These are phyloP conservation scores for Trissoscelio sp. DNA, from an alignment of 2,888 invertebrate genomes.

Conservation along the genomic window DNA sequence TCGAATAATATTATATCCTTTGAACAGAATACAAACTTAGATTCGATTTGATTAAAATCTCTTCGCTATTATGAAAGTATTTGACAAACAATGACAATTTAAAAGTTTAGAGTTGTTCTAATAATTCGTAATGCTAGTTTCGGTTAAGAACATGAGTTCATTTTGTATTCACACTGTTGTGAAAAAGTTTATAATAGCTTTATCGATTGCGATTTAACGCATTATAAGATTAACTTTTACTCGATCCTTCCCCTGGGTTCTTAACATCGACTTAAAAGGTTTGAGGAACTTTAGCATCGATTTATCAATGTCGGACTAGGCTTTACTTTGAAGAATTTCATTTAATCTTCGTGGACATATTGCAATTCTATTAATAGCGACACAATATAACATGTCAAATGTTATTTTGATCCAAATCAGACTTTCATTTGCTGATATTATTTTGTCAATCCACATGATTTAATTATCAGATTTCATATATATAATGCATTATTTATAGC, in stretches of 20 bases:
- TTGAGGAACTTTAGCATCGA: conserved; percentile 63
- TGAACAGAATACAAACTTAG: no score
- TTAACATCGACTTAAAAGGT: conserved; percentile 65
- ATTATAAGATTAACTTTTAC: conserved; percentile 65
- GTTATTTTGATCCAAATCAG: conserved; percentile 30
- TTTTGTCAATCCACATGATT: background rate
- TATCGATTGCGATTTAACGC: conserved; percentile 58
- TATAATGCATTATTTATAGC: no score
- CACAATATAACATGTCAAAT: conserved; percentile 46
- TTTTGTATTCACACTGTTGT: conserved; percentile 40
- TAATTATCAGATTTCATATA: no score
- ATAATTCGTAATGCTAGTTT: background rate
- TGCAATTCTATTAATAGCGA: conserved; percentile 58
- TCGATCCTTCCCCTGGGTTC: conserved; percentile 54
- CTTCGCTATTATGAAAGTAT: no score
- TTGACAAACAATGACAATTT: background rate
- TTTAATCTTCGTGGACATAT: conserved; percentile 58
- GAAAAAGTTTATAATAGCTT: conserved; percentile 52
- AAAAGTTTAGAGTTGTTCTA: background rate
- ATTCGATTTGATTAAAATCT: no score
- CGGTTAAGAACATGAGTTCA: conserved; percentile 19
- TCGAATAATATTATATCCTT: no score
- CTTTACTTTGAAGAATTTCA: conserved; percentile 61
- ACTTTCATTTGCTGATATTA: conserved; percentile 18
- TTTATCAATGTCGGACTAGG: conserved; percentile 60